Evolutionary conservation across 1,140 invertebrate species (phyloP).

Genomic region (Psilanteris sp.): DNA sequence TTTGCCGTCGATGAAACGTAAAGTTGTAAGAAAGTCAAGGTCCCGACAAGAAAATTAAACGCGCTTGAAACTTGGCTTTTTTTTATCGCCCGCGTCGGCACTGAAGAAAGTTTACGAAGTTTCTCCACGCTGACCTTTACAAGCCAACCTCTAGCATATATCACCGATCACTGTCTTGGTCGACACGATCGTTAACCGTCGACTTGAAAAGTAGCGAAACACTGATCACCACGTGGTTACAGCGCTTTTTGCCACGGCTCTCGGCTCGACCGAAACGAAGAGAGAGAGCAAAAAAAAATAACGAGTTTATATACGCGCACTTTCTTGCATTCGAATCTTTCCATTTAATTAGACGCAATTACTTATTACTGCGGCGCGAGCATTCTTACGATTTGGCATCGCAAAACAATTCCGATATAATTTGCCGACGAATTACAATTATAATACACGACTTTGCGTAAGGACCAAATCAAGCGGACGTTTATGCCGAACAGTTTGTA

Average conservation of each 20-base stretch:
- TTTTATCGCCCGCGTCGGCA: constrained; percentile 17
- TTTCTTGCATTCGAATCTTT: constrained; percentile 1
- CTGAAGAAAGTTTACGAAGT: constrained; percentile 50
- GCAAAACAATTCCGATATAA: no score
- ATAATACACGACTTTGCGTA: no score
- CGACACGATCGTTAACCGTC: constrained; percentile 54
- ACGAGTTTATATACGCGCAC: background rate
- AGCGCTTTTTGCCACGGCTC: constrained; percentile 14
- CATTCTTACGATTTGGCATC: no score
- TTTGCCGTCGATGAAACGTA: constrained; percentile 17
- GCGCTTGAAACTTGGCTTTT: constrained; percentile 26
- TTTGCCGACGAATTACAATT: no score
- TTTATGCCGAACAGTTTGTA: no score
- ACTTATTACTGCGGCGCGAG: no score
- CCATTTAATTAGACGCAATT: background rate
- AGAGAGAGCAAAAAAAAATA: background rate
- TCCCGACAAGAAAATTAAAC: constrained; percentile 33
- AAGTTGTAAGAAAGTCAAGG: constrained; percentile 48
- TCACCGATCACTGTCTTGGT: constrained; percentile 58
- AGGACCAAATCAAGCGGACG: no score
- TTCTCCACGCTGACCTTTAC: constrained; percentile 51
- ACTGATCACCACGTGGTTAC: constrained; percentile 43
- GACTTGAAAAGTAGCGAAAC: constrained; percentile 53
- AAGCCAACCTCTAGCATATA: constrained; percentile 49
- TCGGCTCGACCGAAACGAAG: background rate